Base-by-base conservation (phyloP, 2,113 vertebrate species). In the Lucifuga dentata region DNA sequence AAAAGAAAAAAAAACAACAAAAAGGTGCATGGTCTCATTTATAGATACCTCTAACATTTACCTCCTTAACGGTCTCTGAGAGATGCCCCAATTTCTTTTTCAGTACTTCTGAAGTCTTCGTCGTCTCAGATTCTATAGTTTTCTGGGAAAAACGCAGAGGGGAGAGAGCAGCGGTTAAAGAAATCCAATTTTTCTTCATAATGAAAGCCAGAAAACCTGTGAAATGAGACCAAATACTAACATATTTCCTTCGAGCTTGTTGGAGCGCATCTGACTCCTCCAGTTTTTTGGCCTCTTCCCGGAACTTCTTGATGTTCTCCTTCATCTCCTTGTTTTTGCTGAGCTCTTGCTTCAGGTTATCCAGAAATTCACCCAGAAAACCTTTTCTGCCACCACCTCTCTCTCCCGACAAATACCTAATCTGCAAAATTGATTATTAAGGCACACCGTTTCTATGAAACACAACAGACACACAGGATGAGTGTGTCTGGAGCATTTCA, bases 261-360 rank as follows among this genome's bases (percentile, higher is more conserved):
- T 92, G 90, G 5, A 99, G 91, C 0, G 96, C 96, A 0, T 99
- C 96, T 0, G 98, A 99, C 23, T 99, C 98, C 51, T 99, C 98
- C 2, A 99, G 83, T 62, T 93, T 98, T 55, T 94, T 95, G 1
- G 97, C 97, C 50, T 99, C 97, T 0, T 97, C 96, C 0, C 97
- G 88, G 68, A 99, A 99, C 61, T 97, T 98, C 76, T 95, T 94
- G 1, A 99, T 97, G 73, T 92, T 98, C 64, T 99, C 97, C 82
- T 95, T 98, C 97, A 99, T 98, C 86, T 99, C 97, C 38, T 98
- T 98, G 90, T 95, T 98, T 72, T 98, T 99, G 17, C 92, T 93
- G 1, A 99, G 76, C 29, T 99, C 98, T 78, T 98, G 96, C 21
- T 96, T 99, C 59, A 99, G 87, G 73, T 92, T 96, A 72, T 99